These are phyloP conservation scores for Otocyon megalotis DNA, from an alignment of 2,113 vertebrate species.

Conservation along the genomic window DNA sequence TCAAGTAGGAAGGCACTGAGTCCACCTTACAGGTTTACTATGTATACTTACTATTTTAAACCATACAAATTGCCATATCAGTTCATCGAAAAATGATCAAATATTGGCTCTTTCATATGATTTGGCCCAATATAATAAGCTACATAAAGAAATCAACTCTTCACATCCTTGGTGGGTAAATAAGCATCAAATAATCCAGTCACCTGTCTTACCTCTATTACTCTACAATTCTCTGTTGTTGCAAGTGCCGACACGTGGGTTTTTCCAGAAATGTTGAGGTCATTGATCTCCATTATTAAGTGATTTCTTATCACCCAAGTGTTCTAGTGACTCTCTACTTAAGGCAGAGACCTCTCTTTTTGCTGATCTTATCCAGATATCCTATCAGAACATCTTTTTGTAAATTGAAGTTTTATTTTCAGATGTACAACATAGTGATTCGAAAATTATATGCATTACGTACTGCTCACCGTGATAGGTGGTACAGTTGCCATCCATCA, in stretches of 20 bases:
- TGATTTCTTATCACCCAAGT: background rate
- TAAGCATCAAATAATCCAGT: background rate
- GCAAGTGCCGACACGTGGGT: fast-evolving
- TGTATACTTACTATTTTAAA: background rate
- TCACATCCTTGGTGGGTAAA: background rate
- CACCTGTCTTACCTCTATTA: background rate
- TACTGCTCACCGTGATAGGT: background rate
- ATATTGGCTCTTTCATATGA: background rate
- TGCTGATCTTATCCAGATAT: background rate
- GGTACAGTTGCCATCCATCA: background rate
- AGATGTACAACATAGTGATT: background rate
- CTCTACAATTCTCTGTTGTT: background rate
- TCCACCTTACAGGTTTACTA: background rate
- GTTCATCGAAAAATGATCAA: background rate
- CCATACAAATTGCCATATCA: background rate
- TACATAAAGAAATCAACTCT: background rate
- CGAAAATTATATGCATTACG: background rate
- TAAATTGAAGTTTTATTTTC: background rate
- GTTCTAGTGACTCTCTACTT: background rate
- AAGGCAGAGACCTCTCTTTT: background rate
- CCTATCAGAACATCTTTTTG: background rate
- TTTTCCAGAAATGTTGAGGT: background rate
- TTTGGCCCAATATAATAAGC: background rate
- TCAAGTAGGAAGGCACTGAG: background rate
- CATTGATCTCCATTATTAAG: background rate